phyloP scores from a whole-genome alignment of 2,113 vertebrate species.

The Trachemys scripta region DNA sequence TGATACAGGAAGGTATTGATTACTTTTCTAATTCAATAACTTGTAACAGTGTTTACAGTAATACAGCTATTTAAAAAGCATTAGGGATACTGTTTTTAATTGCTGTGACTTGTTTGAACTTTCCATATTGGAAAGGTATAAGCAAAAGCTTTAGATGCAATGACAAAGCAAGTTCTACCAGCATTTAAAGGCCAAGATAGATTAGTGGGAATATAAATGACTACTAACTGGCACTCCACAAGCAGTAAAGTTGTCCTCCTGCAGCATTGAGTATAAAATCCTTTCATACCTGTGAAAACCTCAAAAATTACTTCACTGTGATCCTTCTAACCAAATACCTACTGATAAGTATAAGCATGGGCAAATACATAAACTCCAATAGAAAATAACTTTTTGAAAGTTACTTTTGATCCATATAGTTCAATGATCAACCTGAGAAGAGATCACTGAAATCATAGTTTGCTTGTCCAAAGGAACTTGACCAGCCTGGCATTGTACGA shows the following conservation, averaged over 20 bases:
- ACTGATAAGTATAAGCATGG: neutral
- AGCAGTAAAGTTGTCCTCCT: neutral
- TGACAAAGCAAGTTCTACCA: neutral
- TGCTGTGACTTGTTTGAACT: neutral
- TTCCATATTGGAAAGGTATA: neutral
- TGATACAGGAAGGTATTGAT: too few relatives aligned
- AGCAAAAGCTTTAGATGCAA: neutral
- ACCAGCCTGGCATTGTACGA: neutral
- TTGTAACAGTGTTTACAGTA: neutral
- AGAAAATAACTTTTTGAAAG: neutral
- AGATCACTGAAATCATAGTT: neutral
- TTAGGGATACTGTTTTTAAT: neutral
- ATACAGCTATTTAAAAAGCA: neutral
- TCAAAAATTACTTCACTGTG: neutral
- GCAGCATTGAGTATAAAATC: neutral
- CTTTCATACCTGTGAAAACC: neutral
- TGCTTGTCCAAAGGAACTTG: neutral
- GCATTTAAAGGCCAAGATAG: neutral
- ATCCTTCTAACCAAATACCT: neutral
- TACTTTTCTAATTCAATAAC: neutral
- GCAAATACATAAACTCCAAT: neutral
- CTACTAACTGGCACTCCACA: neutral
- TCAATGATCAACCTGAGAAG: neutral
- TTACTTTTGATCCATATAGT: neutral
- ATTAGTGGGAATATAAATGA: neutral